Conservation (phyloP, 2,888 invertebrate genomes). For the Embidobia sp. region DNA sequence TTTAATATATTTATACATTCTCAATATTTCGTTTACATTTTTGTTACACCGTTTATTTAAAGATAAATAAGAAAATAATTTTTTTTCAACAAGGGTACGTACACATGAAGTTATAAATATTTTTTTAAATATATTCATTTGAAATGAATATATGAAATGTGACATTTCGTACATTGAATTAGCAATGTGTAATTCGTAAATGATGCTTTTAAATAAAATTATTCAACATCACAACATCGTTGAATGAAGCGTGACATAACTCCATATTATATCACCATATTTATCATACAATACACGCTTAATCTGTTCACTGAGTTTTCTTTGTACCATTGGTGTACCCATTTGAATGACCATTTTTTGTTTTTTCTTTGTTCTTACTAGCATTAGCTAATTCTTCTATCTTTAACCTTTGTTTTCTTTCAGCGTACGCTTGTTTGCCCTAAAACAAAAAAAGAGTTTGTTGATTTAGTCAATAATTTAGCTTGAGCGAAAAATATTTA, state of each 20-base stretch:
- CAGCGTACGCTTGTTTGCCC: conserved; percentile 79
- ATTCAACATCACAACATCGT: conserved; percentile 16
- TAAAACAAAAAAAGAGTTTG: conserved; percentile 54
- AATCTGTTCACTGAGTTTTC: conserved; percentile 73
- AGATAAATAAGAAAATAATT: too few species aligned
- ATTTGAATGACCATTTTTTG: conserved; percentile 75
- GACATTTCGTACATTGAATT: background rate
- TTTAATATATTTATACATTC: too few species aligned
- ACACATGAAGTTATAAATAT: background rate
- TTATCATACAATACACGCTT: background rate
- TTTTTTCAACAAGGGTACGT: background rate
- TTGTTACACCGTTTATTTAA: too few species aligned
- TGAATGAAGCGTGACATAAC: background rate
- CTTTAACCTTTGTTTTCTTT: conserved; percentile 70
- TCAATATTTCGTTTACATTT: too few species aligned
- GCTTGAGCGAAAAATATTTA: too few species aligned
- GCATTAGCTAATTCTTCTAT: conserved; percentile 22
- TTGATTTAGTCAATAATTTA: background rate
- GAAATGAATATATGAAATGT: conserved; percentile 1
- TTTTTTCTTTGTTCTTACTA: conserved; percentile 20
- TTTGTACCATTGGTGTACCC: conserved; percentile 76
- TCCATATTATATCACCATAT: background rate
- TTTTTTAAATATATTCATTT: background rate
- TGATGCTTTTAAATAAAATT: conserved; percentile 10
- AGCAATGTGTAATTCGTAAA: background rate